Base-by-base conservation (phyloP, 2,888 invertebrate genomes). In the Phalera bucephala region DNA sequence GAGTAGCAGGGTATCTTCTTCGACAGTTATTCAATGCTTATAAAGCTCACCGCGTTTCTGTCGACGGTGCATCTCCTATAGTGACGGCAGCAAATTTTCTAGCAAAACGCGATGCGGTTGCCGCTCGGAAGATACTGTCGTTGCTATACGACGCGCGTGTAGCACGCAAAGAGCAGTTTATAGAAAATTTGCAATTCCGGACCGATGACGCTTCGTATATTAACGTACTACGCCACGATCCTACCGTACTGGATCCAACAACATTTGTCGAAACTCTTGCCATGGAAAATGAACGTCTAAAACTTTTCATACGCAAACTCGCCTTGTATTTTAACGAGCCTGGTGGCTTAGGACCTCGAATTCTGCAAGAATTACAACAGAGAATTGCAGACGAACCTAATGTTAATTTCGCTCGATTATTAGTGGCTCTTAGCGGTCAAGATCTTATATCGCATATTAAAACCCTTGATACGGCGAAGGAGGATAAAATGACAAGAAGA, bases 221-320 rank as follows among this genome's bases (percentile, higher is more conserved):
- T 0, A 85, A 85, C 39, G 78, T 64, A 0, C 42, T 85, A 6
- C 72, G 69, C 12, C 81, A 84, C 27, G 68, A 80, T 9, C 40
- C 55, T 1, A 31, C 37, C 2, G 43, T 72, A 1, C 52, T 82
- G 0, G 38, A 53, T 3, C 23, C 44, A 1, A 60, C n/a, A 66
- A 0, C 46, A 54, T 6, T 42, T n/a, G n/a, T 61, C 9, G 53
- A 71, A 3, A 39, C 64, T 2, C 25, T 49, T 17, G 1, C 9
- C 8, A 10, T 2, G 14, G 9, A 7, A 19, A 10, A 34, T 1
- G 17, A 14, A n/a, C 37, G 45, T 14, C 61, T 51, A 29, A 62
- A 79, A 15, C 33, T 38, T 2, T 85, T 80, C 43, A 35, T 77
- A 0, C 56, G 55, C 1, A 70, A 69, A 25, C 27, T 82, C 2